These are phyloP conservation scores for Tinamus major DNA, from an alignment of 2,797 vertebrate species.

Conservation along the genomic window DNA sequence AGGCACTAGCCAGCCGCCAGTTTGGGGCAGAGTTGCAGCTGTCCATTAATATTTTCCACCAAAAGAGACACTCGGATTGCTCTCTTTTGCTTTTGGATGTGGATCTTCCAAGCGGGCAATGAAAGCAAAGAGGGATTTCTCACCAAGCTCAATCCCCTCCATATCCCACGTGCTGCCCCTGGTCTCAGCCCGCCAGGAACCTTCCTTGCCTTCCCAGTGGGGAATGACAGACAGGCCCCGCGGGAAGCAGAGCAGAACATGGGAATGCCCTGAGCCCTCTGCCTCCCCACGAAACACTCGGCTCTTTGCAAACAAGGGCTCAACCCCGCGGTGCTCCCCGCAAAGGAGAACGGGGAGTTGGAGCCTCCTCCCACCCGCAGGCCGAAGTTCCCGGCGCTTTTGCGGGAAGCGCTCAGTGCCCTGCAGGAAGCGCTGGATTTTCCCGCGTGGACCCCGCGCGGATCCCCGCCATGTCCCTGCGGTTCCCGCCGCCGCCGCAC, in stretches of 20 bases:
- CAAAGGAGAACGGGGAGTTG: too few relatives aligned
- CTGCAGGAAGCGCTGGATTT: too few relatives aligned
- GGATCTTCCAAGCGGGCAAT: fast-evolving
- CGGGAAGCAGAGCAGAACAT: background rate
- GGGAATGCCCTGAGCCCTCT: background rate
- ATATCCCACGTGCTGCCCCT: background rate
- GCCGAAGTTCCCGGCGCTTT: too few relatives aligned
- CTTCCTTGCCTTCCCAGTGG: too few relatives aligned
- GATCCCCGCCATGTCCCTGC: too few relatives aligned
- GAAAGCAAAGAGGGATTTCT: fast-evolving
- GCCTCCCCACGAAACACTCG: background rate
- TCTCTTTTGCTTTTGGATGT: too few relatives aligned
- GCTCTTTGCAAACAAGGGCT: too few relatives aligned
- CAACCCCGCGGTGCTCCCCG: too few relatives aligned
- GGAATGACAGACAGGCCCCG: background rate
- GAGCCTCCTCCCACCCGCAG: too few relatives aligned
- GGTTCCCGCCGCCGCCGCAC: background rate
- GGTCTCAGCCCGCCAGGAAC: background rate
- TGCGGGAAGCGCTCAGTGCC: too few relatives aligned
- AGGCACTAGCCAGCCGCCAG: background rate
- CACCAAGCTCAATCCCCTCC: fast-evolving
- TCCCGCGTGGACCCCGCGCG: too few relatives aligned
- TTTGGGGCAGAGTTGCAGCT: background rate
- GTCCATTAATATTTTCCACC: too few relatives aligned
- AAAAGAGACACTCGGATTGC: background rate